phyloP scores from a whole-genome alignment of 2,797 vertebrate species.

The Channallabes apus region DNA sequence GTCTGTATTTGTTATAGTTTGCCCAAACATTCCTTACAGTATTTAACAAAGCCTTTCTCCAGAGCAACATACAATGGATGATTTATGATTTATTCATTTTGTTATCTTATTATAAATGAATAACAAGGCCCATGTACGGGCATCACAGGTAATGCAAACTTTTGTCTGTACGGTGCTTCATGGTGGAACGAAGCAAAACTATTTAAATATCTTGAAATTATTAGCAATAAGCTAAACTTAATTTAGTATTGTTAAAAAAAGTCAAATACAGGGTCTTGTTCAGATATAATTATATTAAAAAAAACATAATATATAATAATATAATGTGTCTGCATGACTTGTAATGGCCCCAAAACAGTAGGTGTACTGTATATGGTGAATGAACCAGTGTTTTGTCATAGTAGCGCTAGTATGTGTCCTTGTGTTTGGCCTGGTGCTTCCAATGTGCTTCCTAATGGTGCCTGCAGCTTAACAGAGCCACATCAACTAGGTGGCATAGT shows the following conservation, averaged over 20 bases:
- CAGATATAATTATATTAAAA: no score
- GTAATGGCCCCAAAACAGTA: conserved; percentile 15
- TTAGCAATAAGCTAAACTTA: background rate
- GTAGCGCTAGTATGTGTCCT: conserved; percentile 25
- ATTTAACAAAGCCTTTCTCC: background rate
- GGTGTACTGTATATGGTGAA: conserved; percentile 47
- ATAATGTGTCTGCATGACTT: conserved; percentile 12
- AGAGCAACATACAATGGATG: background rate
- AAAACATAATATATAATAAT: background rate
- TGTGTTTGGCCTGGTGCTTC: conserved; percentile 57
- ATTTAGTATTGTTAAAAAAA: background rate
- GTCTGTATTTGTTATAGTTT: background rate
- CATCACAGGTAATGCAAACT: background rate
- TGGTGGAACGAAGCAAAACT: background rate
- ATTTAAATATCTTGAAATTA: background rate
- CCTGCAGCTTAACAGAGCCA: conserved; percentile 55
- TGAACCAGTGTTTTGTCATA: background rate
- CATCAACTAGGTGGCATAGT: conserved; percentile 32
- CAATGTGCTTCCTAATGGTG: conserved; percentile 64
- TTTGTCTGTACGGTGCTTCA: background rate
- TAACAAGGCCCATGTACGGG: background rate
- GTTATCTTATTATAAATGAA: no score
- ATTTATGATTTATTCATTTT: no score
- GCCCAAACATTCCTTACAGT: background rate
- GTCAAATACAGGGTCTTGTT: background rate